phyloP scores from a whole-genome alignment of 2,113 vertebrate genomes.

The Hystrix brachyura region DNA sequence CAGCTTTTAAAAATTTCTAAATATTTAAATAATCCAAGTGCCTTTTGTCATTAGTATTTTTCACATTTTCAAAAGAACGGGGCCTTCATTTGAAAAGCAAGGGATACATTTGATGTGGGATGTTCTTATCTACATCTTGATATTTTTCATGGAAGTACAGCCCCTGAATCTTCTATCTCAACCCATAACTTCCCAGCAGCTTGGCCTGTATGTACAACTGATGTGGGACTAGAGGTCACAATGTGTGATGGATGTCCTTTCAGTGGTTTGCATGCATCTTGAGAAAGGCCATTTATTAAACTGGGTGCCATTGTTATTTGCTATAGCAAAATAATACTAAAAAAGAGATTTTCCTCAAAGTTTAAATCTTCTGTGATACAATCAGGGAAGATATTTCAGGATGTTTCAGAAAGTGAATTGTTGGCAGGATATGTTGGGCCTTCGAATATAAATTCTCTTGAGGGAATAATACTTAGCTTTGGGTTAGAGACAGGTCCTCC shows the following conservation, averaged over 20 bases:
- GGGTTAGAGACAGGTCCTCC: slow-evolving; percentile 55
- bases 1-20: slow-evolving; percentile 42
- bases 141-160: slow-evolving; percentile 41
- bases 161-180: not conserved
- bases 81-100: slow-evolving; percentile 31
- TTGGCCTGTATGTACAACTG: not conserved
- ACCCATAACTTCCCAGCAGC: not conserved
- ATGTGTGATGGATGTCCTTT: not conserved
- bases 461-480: slow-evolving; percentile 44
- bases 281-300: slow-evolving; percentile 24
- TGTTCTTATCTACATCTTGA: slow-evolving; percentile 14
- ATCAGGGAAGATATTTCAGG: slow-evolving; percentile 41
- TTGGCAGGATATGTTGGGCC: not conserved
- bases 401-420: slow-evolving; percentile 35
- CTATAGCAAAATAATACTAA: not conserved
- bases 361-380: slow-evolving; percentile 30
- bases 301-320: slow-evolving; percentile 34
- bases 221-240: not conserved
- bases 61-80: slow-evolving; percentile 50
- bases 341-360: not conserved
- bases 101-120: not conserved
- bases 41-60: not conserved
- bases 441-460: slow-evolving; percentile 38
- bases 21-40: slow-evolving; percentile 27
- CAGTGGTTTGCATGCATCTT: slow-evolving; percentile 44